phyloP scores from a whole-genome alignment of 2,797 vertebrate genomes.

The Argentina silus region DNA sequence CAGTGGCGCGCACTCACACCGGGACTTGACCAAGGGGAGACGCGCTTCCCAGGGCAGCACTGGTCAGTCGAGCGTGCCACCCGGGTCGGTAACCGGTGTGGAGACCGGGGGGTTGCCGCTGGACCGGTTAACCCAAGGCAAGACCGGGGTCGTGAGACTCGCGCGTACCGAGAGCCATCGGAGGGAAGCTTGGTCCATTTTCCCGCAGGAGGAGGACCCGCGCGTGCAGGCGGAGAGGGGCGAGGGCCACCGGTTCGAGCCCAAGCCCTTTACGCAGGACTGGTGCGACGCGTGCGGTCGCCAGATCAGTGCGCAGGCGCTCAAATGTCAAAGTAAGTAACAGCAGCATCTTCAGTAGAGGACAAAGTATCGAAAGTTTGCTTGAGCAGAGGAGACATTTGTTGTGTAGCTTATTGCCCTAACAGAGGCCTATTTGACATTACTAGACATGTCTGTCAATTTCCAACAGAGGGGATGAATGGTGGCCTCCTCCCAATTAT shows the following conservation, averaged over 20 bases:
- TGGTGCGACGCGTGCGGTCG: slow-evolving; percentile 91
- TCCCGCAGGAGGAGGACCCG: slow-evolving; percentile 73
- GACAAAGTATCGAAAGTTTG: too few species aligned
- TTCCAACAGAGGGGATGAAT: too few species aligned
- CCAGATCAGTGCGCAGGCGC: slow-evolving; percentile 76
- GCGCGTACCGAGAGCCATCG: slow-evolving; percentile 78
- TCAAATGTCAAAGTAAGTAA: slow-evolving; percentile 87
- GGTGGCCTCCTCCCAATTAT: too few species aligned
- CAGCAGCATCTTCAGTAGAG: background rate
- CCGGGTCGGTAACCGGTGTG: background rate
- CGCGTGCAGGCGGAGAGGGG: slow-evolving; percentile 79
- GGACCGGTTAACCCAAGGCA: slow-evolving; percentile 73
- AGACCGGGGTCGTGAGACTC: slow-evolving; percentile 77
- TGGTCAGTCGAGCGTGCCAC: slow-evolving; percentile 29
- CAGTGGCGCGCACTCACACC: slow-evolving; percentile 36
- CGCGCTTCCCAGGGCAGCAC: slow-evolving; percentile 36
- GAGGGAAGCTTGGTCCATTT: slow-evolving; percentile 90
- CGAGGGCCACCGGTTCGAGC: slow-evolving; percentile 84
- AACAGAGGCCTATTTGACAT: too few species aligned
- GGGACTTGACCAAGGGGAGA: slow-evolving; percentile 38
- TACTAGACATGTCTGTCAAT: too few species aligned
- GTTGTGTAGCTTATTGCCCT: background rate
- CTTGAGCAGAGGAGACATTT: background rate
- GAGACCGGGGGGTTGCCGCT: slow-evolving; percentile 49
- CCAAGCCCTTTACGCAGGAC: slow-evolving; percentile 71